Base-by-base conservation (phyloP, 2,797 vertebrate genomes). In the Cygnus olor region DNA sequence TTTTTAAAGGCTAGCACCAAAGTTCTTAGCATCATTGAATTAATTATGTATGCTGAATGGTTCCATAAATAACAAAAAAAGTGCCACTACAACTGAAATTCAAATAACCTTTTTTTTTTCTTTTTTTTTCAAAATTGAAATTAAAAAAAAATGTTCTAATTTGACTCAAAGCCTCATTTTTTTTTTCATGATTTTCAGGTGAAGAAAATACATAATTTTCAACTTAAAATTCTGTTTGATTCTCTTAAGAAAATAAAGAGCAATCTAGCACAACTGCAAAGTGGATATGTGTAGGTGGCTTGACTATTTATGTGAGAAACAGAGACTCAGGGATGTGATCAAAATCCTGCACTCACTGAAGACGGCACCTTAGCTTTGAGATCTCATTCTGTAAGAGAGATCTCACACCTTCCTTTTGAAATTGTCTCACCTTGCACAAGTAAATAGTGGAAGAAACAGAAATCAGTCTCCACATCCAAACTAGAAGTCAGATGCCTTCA, bases 81-180 rank as follows among this genome's bases (percentile, higher is more conserved):
- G 5, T 54, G 73, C 20, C 12, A 19, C 7, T n/a, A 56, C 13
- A 58, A 12, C 5, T 70, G 68, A 89, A 86, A 74, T 71, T 51
- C 1, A 85, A 54, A 58, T 66, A 74, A 58, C 25, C 60, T 1
- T 1, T 69, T 81, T 1, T 1, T 1, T 69, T 1, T 1, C 1
- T 69, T 82, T 1, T 1, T 69, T 91, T 64, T 71, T 9, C 20
- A 21, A 63, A 86, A 13, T 3, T 57, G 14, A 82, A 85, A 73
- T 22, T 10, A 91, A 69, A 44, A 10, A 54, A 73, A 34, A 79
- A 72, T 36, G 4, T 44, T 83, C 18, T 70, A 77, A 22, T 34
- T 45, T 79, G 9, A 53, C 7, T 42, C 17, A 81, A 69, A 58
- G 7, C 1, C 40, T 57, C 0, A 4, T 28, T 42, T 61, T 32